These are phyloP conservation scores for Drosophila asahinai DNA, from an alignment of 1,140 invertebrate species.

Conservation along the genomic window DNA sequence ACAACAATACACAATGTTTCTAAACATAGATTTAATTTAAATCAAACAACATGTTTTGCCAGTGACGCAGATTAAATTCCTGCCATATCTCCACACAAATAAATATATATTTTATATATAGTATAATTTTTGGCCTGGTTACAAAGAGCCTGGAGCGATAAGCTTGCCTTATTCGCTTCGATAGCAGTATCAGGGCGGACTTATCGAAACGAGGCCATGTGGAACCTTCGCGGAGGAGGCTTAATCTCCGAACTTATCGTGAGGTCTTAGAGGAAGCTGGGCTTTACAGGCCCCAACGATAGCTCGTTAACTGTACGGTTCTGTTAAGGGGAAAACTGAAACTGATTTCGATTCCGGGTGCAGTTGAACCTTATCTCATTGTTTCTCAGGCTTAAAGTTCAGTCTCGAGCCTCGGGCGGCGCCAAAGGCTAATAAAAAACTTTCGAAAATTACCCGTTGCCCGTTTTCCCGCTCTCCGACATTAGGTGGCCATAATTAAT, in stretches of 20 bases:
- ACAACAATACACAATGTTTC: not conserved
- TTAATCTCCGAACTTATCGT: conserved; percentile 61
- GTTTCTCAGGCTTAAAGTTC: conserved; percentile 41
- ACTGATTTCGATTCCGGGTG: conserved; percentile 30
- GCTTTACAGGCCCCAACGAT: conserved; percentile 18
- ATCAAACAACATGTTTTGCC: conserved; percentile 7
- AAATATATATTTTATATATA: not conserved
- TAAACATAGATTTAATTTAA: not conserved
- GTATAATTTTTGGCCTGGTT: conserved; percentile 12
- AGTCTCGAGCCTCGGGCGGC: conserved; percentile 26
- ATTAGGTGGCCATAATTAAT: conserved; percentile 67
- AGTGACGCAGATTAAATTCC: conserved; percentile 22
- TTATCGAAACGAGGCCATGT: conserved; percentile 46
- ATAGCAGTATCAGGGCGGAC: conserved; percentile 27
- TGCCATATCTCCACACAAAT: not conserved
- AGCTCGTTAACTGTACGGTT: conserved; percentile 22
- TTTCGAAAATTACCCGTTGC: conserved; percentile 38
- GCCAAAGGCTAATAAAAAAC: conserved; percentile 60
- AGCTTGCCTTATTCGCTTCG: conserved; percentile 56
- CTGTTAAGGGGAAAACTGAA: conserved; percentile 27
- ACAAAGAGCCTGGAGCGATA: conserved; percentile 44
- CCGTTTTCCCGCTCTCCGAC: conserved; percentile 13
- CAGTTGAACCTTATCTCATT: conserved; percentile 46
- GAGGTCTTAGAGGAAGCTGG: conserved; percentile 59
- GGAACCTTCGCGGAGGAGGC: conserved; percentile 36